phyloP scores from a whole-genome alignment of 1,140 invertebrate genomes.

The Hyphantria cunea region DNA sequence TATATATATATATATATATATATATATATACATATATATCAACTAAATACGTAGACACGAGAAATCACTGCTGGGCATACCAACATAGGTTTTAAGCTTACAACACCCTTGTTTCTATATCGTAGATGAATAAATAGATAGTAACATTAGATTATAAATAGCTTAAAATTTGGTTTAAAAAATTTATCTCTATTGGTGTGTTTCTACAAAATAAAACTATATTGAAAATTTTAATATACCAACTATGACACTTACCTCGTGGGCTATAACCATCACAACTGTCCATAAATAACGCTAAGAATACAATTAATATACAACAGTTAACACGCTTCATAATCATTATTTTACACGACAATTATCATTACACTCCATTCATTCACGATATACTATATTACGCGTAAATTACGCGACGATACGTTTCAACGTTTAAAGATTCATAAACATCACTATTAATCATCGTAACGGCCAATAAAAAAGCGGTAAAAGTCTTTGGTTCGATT shows the following conservation, averaged over 20 bases:
- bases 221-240: no score
- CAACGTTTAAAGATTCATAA: slow-evolving; percentile 25
- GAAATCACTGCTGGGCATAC: no score
- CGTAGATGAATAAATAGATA: no score
- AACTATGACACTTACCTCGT: slow-evolving; percentile 49
- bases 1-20: no score
- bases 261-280: slow-evolving; percentile 53
- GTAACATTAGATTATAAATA: no score
- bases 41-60: no score
- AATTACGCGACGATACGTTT: slow-evolving; percentile 20
- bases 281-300: slow-evolving; percentile 41
- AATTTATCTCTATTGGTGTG: no score
- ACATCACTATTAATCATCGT: slow-evolving; percentile 31
- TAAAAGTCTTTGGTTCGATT: slow-evolving; percentile 22
- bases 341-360: slow-evolving; percentile 24
- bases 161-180: no score
- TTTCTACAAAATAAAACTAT: no score
- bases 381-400: slow-evolving; percentile 16
- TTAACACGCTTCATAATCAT: slow-evolving; percentile 26
- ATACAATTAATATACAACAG: slow-evolving; percentile 44
- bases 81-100: no score
- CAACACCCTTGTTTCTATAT: no score
- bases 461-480: slow-evolving; percentile 26
- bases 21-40: no score
- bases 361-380: slow-evolving; percentile 19